Percentiles rank a stretch among this genome's conserved stretches.
Conservation (phyloP, 2,888 invertebrate genomes). For the Brachyopa scutellaris region DNA sequence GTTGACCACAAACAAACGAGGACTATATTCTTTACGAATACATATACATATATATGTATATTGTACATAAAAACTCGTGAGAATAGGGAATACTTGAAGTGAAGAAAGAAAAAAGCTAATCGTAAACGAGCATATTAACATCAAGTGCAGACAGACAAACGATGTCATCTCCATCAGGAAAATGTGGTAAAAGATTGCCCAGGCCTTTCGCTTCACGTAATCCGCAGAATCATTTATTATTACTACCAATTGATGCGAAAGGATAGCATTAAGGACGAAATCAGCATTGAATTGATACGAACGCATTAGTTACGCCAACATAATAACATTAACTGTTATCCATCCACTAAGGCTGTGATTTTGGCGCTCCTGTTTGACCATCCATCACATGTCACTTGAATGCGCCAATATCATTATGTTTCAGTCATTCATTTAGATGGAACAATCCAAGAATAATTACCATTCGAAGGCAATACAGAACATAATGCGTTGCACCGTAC, state of each 20-base stretch:
- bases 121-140: conserved; percentile 20
- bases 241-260: conserved; percentile 33
- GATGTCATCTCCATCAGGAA: conserved; percentile 14
- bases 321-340: conserved; percentile 45
- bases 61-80: too few relatives aligned
- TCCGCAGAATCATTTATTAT: conserved; percentile 40
- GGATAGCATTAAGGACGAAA: conserved; percentile 15
- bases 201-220: conserved; percentile 19
- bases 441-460: conserved; percentile 14
- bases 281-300: conserved; percentile 38
- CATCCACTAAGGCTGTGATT: conserved; percentile 39
- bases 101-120: conserved; percentile 17
- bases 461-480: not conserved
- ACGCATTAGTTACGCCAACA: conserved; percentile 46
- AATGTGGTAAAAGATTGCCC: conserved; percentile 32
- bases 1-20: not conserved
- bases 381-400: conserved; percentile 47
- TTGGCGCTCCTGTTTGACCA: conserved; percentile 15
- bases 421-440: too few relatives aligned
- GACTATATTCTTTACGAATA: not conserved
- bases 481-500: not conserved
- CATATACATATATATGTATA: too few relatives aligned
- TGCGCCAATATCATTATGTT: conserved; percentile 20
- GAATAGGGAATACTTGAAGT: not conserved
- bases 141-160: conserved; percentile 42